Conservation (phyloP, 64 coral and sea anemone genomes). For the Anthopleura sola region DNA sequence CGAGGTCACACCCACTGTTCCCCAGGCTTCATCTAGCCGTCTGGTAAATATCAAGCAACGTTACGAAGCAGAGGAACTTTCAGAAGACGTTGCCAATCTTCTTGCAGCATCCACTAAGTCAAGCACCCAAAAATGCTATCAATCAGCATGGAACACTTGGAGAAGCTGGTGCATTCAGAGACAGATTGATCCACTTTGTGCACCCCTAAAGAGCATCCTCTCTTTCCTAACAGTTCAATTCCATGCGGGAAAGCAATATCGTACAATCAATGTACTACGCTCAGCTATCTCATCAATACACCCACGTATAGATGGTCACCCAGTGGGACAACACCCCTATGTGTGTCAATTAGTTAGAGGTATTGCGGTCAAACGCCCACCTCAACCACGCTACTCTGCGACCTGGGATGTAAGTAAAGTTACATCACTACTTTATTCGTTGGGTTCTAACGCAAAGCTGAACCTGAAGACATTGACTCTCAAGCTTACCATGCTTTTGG, state of each 20-base stretch:
- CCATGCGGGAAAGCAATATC: background rate
- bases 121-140: background rate
- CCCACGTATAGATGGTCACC: slow-evolving; percentile 15
- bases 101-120: no score
- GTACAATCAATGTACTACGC: slow-evolving; percentile 32
- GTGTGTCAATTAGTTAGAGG: background rate
- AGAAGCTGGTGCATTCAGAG: slow-evolving; percentile 27
- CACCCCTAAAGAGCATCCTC: slow-evolving; percentile 10
- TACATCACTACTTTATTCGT: background rate
- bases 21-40: no score
- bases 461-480: background rate
- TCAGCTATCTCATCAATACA: slow-evolving; percentile 36
- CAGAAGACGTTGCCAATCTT: no score
- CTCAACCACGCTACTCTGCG: slow-evolving; percentile 24
- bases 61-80: no score
- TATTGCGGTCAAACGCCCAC: background rate
- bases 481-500: background rate
- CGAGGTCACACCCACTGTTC: no score
- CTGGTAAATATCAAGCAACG: no score
- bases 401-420: slow-evolving; percentile 31
- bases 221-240: slow-evolving; percentile 26
- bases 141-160: slow-evolving; percentile 35
- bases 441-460: background rate
- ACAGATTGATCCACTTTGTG: slow-evolving; percentile 36
- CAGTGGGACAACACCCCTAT: slow-evolving; percentile 29